These are phyloP conservation scores for Wasmannia auropunctata DNA, from an alignment of 1,140 invertebrate genomes.

Conservation along the genomic window DNA sequence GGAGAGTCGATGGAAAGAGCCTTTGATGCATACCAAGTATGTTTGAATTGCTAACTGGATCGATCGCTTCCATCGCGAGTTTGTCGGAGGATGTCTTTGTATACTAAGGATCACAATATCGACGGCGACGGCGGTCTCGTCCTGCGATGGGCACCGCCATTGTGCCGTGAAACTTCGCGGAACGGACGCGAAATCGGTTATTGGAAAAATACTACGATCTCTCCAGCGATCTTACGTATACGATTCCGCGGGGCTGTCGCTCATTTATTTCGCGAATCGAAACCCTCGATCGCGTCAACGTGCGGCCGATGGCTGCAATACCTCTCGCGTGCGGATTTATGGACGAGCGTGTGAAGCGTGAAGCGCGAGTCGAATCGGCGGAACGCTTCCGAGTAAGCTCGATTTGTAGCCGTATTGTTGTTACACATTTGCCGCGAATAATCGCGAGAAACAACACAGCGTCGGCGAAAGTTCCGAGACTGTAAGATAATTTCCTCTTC, in stretches of 20 bases:
- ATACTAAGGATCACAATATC: constrained; percentile 2
- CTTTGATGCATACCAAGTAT: neutral
- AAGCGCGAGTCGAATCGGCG: neutral
- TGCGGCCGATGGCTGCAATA: neutral
- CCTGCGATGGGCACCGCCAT: constrained; percentile 4
- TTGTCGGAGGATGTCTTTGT: neutral
- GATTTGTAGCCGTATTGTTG: neutral
- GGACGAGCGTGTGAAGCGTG: neutral
- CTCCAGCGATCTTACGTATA: neutral
- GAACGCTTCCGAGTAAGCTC: neutral
- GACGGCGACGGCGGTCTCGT: neutral
- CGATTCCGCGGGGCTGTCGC: neutral
- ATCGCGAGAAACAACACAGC: neutral
- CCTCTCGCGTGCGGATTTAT: neutral
- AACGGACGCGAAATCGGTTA: constrained; percentile 34
- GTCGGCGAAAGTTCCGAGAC: neutral
- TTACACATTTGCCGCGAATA: neutral
- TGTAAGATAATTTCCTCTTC: constrained; percentile 35
- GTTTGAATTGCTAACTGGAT: constrained; percentile 8
- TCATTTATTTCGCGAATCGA: constrained; percentile 21
- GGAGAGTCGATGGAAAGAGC: neutral
- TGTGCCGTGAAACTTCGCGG: constrained; percentile 6
- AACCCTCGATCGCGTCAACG: constrained; percentile 11
- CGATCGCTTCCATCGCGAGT: neutral
- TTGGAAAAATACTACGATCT: constrained; percentile 28